Percentiles rank a stretch among this genome's conserved stretches.
Conservation (phyloP, 2,113 vertebrate species). For the Geococcyx californianus region DNA sequence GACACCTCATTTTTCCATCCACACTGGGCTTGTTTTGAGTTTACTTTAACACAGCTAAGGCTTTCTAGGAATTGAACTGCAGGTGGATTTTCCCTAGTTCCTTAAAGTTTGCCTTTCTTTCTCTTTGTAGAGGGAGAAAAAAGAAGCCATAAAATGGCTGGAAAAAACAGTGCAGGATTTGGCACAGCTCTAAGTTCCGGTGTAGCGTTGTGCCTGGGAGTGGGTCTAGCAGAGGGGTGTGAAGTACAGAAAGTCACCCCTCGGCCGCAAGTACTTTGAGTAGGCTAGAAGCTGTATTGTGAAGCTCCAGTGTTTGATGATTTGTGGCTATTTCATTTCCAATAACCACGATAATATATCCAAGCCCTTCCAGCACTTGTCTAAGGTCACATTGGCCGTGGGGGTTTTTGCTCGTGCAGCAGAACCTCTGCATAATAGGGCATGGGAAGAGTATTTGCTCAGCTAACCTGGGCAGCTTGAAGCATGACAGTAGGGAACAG, state of each 20-base stretch:
- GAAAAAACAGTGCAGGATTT: neutral
- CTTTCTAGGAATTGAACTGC: neutral
- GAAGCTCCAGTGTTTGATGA: neutral
- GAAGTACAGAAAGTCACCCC: neutral
- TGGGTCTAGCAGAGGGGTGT: neutral
- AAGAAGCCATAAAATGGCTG: neutral
- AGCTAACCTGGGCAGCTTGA: neutral
- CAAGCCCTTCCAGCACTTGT: neutral
- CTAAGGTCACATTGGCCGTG: neutral
- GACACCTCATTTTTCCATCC: neutral
- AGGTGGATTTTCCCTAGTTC: neutral
- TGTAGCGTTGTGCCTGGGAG: neutral
- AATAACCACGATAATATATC: neutral
- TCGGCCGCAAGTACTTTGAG: neutral
- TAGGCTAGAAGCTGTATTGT: accelerated
- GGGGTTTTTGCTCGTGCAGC: neutral
- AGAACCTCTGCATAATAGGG: neutral
- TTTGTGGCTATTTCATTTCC: neutral
- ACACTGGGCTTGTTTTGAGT: accelerated
- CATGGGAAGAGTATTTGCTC: neutral
- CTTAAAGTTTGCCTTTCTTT: neutral
- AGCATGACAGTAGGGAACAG: neutral
- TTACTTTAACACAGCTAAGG: neutral
- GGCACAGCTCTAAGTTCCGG: neutral
- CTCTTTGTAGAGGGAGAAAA: neutral